Conservation (phyloP, 2,797 vertebrate genomes). For the Xyrichtys novacula region DNA sequence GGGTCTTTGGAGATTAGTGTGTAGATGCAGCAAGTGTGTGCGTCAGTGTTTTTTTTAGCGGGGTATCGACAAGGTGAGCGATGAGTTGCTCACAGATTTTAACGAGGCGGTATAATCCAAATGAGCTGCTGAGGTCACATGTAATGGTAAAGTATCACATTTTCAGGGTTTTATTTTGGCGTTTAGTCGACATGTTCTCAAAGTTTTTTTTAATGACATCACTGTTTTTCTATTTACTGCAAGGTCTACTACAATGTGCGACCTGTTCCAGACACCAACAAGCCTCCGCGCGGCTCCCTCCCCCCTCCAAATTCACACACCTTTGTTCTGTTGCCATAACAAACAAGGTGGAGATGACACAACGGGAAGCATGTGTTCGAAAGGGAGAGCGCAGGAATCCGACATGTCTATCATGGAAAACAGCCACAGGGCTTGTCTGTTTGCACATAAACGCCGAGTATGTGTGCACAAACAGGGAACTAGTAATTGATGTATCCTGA, state of each 20-base stretch:
- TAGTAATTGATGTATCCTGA: not conserved
- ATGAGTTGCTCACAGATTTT: conserved; percentile 20
- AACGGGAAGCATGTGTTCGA: conserved; percentile 71
- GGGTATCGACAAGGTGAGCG: conserved; percentile 32
- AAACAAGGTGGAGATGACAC: conserved; percentile 72
- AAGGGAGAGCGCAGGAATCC: conserved; percentile 50
- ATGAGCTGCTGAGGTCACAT: not conserved
- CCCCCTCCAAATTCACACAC: conserved; percentile 10
- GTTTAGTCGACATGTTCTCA: conserved; percentile 24
- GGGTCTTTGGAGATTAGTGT: conserved; percentile 34
- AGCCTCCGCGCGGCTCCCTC: conserved; percentile 22
- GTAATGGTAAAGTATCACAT: not conserved
- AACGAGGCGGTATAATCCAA: not conserved
- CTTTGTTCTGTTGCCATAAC: conserved; percentile 80
- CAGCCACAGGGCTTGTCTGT: conserved; percentile 23
- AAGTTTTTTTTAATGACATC: conserved; percentile 16
- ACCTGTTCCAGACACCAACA: conserved; percentile 48
- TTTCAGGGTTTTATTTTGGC: not conserved
- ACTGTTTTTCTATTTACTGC: not conserved
- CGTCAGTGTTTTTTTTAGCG: conserved; percentile 21
- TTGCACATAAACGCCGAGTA: not conserved
- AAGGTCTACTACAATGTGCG: conserved; percentile 6
- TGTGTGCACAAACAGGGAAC: not conserved
- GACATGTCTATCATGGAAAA: conserved; percentile 48
- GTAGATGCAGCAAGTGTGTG: not conserved